Evolutionary conservation across 2,113 vertebrate species (phyloP), one percentile per base, ranked within the genome.

Genomic region (Dasyurus viverrinus): DNA sequence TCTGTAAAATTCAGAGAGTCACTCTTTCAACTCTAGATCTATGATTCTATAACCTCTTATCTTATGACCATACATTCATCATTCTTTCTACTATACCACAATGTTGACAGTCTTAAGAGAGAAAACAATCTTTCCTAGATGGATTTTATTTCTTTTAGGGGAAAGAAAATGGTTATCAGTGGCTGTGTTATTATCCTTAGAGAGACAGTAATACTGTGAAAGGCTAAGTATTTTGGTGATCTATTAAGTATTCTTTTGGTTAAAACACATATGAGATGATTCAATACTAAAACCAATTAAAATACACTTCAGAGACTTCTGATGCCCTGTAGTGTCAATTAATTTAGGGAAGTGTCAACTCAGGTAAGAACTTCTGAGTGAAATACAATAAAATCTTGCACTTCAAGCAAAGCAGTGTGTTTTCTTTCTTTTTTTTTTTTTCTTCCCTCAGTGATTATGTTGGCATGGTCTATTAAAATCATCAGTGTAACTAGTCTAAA

Each of bases 311-410:
- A 90, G 53, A 68, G 42, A 94, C 36, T 97, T 93, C 42, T 47
- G 50, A 94, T 84, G 91, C n/a, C 36, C 53, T 93, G 25, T 84
- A 14, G 93, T 93, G 90, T 52, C 25, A 95, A 94, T 95, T 96
- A 94, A 94, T 50, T 76, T 24, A 22, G 90, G 14, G 47, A 68
- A 94, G 50, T 84, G 76, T 46, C 12, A 90, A 42, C 2, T 92
- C 76, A 96, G 89, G 30, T 91, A 94, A 93, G 89, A 93, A 93
- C 60, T 92, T 7, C 36, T 89, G 92, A 90, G 93, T 96, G 89
- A 96, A 95, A 90, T 93, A 90, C 48, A 96, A 36, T 25, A 54
- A 91, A 26, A 36, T 89, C 50, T 52, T 76, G 47, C 25, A 68
- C 24, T 92, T 95, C 25, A 92, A 94, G 91, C 25, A 92, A 94